Percentiles rank a stretch among this genome's conserved stretches.
Conservation (phyloP, 1,140 invertebrate genomes). For the Achroia grisella region DNA sequence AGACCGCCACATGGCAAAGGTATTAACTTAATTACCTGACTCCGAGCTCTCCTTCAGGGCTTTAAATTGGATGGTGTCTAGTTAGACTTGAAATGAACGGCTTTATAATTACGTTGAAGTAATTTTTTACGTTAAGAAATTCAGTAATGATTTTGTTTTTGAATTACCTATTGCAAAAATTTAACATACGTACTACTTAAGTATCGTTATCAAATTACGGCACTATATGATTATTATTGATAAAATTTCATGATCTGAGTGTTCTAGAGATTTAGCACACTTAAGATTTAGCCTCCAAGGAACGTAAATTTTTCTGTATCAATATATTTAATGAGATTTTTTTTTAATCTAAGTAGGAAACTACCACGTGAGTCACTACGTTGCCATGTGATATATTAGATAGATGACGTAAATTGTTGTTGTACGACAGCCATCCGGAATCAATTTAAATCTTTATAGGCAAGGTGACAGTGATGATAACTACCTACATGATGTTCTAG, state of each 20-base stretch:
- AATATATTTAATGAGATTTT: no score
- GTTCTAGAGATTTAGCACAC: no score
- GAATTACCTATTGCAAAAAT: no score
- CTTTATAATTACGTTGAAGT: slow-evolving; percentile 20
- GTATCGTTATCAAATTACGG: no score
- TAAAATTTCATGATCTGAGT: no score
- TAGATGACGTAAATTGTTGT: slow-evolving; percentile 9
- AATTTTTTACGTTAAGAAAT: slow-evolving; percentile 18
- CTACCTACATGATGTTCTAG: slow-evolving; percentile 22
- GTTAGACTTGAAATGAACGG: slow-evolving; percentile 20
- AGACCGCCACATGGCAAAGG: slow-evolving; percentile 18
- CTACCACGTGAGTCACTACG: neutral
- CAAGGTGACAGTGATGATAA: no score
- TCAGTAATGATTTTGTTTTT: slow-evolving; percentile 6
- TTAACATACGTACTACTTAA: no score
- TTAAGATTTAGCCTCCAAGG: no score
- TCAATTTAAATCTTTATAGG: slow-evolving; percentile 3
- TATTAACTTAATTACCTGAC: slow-evolving; percentile 24
- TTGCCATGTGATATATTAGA: neutral
- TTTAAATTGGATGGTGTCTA: slow-evolving; percentile 29
- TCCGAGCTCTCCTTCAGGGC: slow-evolving; percentile 6
- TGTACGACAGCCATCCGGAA: slow-evolving; percentile 1
- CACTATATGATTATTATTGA: no score
- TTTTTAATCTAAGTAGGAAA: neutral
- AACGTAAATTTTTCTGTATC: no score